A percentile compares a stretch with the other conserved stretches of the same genome.
These are phyloP conservation scores for Epicauta chinensis DNA, from an alignment of 1,140 invertebrate genomes.

Conservation along the genomic window DNA sequence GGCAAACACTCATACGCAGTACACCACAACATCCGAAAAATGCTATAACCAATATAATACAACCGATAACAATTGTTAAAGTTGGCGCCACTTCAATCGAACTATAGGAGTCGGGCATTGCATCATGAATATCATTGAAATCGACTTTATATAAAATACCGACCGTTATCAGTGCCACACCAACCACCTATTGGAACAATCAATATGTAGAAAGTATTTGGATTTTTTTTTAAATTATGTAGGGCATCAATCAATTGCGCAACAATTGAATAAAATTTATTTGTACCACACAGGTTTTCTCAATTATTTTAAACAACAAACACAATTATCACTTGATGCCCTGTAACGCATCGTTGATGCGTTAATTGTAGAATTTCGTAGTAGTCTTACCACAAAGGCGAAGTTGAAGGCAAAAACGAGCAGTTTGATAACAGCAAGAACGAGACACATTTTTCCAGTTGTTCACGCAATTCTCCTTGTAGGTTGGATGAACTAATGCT, in stretches of 20 bases:
- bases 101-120: constrained; percentile 9
- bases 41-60: constrained; percentile 50
- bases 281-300: no score
- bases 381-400: not conserved
- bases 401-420: not conserved
- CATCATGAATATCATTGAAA: not conserved
- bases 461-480: no score
- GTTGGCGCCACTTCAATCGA: not conserved
- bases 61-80: constrained; percentile 1
- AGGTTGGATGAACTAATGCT: no score
- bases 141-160: constrained; percentile 1
- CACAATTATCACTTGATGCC: no score
- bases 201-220: no score
- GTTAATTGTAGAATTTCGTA: constrained; percentile 3
- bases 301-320: no score
- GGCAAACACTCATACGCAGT: constrained; percentile 38
- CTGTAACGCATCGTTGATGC: no score
- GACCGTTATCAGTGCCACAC: not conserved
- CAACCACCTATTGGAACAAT: constrained; percentile 2
- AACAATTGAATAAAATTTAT: no score
- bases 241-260: no score
- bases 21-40: constrained; percentile 59
- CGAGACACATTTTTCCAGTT: not conserved
- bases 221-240: no score
- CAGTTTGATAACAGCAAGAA: not conserved